A percentile compares a stretch with the other conserved stretches of the same genome.
phyloP scores from a whole-genome alignment of 2,113 vertebrate species.

The Muscicapa adusta region DNA sequence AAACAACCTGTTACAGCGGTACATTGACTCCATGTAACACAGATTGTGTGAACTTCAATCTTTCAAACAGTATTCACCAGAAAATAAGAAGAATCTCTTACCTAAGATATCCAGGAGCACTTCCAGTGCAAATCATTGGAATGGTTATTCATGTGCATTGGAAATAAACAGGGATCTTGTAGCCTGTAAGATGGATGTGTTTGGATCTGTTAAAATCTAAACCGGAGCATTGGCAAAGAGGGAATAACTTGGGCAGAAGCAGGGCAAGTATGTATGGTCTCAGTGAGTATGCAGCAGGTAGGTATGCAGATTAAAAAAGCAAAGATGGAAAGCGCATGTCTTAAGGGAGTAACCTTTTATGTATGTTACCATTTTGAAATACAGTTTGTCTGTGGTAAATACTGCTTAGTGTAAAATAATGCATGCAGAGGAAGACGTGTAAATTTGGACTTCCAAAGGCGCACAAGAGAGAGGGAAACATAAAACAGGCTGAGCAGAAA shows the following conservation, averaged over 20 bases:
- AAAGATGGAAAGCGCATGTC: neutral
- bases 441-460: neutral
- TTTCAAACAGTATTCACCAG: neutral
- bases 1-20: neutral
- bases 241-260: neutral
- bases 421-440: neutral
- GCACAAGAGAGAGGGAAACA: neutral
- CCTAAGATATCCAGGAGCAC: neutral
- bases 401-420: neutral
- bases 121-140: neutral
- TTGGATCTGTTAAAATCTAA: neutral
- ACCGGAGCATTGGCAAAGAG: neutral
- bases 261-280: neutral
- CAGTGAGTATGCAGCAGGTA: neutral
- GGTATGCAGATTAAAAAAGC: neutral
- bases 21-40: neutral
- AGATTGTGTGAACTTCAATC: neutral
- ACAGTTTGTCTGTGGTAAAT: neutral
- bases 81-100: neutral
- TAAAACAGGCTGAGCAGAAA: neutral
- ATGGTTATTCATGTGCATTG: neutral
- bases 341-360: neutral
- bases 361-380: neutral
- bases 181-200: neutral
- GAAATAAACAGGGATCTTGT: neutral